Base-by-base conservation (phyloP, 2,797 vertebrate species). In the Thripadectes ignobilis region DNA sequence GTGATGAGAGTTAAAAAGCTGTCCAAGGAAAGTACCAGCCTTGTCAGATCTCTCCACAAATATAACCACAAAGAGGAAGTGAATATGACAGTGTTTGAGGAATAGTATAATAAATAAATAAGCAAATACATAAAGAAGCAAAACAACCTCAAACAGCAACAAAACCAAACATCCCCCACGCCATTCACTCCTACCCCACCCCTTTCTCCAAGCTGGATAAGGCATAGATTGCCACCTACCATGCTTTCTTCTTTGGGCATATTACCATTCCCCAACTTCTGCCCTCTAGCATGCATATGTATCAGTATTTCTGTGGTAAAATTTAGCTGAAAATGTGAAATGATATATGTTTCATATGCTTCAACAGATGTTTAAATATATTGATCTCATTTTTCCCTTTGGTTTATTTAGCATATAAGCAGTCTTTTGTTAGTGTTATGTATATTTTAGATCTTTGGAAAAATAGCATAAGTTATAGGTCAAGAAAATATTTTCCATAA, bases 321-420 rank as follows among this genome's bases (percentile, higher is more conserved):
- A 66, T 65, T 67, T 55, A 76, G 55, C n/a, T 39, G 26, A 89
- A 83, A 75, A 68, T 38, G 12, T 74, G 41, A 85, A 80, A 89
- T n/a, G 0, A 54, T 67, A 57, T 13, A 19, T 36, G 48, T 68
- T 68, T 77, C 18, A 49, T 78, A 57, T 39, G 22, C 23, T 89
- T 71, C 58, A 58, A 32, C n/a, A 72, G 39, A 48, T 55, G 43
- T 62, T 91, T 65, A 74, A 91, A 46, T 74, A 71, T 36, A 59
- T 89, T 46, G 5, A 51, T 77, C 24, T 68, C 85, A 29, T 51
- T 89, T 89, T 88, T 36, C 20, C 26, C 21, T 76, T 69, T 67
- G 15, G 54, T 85, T 89, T 91, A 85, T 79, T 90, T 81, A 75
- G 22, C 48, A 89, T 63, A 36, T 17, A 69, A 82, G 61, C 17